These are phyloP conservation scores for Globodera rostochiensis DNA, from an alignment of 1,140 invertebrate species.

Conservation along the genomic window DNA sequence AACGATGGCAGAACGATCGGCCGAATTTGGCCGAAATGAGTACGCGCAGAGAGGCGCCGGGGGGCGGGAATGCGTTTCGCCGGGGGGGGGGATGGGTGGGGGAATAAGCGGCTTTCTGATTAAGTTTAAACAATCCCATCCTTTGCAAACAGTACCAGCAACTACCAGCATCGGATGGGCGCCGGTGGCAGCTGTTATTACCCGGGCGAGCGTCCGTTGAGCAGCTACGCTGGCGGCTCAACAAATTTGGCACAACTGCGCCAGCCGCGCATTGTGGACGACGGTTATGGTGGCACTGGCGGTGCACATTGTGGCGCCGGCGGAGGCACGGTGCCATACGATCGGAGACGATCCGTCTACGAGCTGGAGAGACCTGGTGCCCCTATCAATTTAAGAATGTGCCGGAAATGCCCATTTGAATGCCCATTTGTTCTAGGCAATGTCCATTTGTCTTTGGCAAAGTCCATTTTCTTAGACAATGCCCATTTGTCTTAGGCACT, in stretches of 20 bases:
- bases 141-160: neutral
- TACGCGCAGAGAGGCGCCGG: neutral
- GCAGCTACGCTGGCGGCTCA: slow-evolving; percentile 16
- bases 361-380: neutral
- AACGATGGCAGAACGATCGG: slow-evolving; percentile 59
- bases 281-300: slow-evolving; percentile 2
- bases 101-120: too few species aligned
- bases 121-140: neutral
- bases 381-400: neutral
- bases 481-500: too few species aligned
- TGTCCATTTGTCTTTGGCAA: too few species aligned
- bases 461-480: too few species aligned
- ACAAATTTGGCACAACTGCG: slow-evolving; percentile 7
- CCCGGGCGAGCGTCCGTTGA: slow-evolving; percentile 42
- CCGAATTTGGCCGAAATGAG: slow-evolving; percentile 45
- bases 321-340: slow-evolving; percentile 7
- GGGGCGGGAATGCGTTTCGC: too few species aligned
- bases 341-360: slow-evolving; percentile 3
- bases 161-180: slow-evolving; percentile 23
- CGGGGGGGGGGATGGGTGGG: too few species aligned
- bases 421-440: too few species aligned
- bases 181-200: slow-evolving; percentile 35
- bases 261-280: slow-evolving; percentile 15
- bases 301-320: neutral
- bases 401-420: too few species aligned